Base-by-base conservation (phyloP, 1,140 invertebrate species). In the Galendromus occidentalis region DNA sequence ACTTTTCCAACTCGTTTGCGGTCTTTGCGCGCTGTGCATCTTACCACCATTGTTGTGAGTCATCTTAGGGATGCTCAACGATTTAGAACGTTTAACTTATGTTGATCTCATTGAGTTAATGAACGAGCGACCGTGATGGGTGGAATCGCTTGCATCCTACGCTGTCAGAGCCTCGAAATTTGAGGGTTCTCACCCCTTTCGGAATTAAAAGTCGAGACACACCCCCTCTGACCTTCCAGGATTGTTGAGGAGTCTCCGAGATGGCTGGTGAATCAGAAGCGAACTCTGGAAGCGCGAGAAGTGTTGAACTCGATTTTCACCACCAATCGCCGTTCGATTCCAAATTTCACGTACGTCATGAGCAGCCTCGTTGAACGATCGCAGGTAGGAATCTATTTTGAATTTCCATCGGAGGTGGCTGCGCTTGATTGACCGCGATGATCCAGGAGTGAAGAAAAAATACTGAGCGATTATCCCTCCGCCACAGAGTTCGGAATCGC, bases 181-280 rank as follows among this genome's bases (percentile, higher is more conserved):
- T 6, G 33, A 39, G 33, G 9, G 33, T 39, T 39, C 33, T 39
- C 33, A 39, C n/a, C n/a, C n/a, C n/a, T n/a, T n/a, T n/a, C n/a
- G n/a, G n/a, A n/a, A n/a, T n/a, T n/a, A n/a, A n/a, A n/a, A n/a
- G n/a, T n/a, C n/a, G n/a, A n/a, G n/a, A n/a, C n/a, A n/a, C n/a
- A n/a, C n/a, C n/a, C n/a, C n/a, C n/a, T n/a, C n/a, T 22, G 45
- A 47, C 7, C 9, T 22, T 59, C 33, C 51, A 59, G 51, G 12
- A 33, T 59, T 59, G 51, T 59, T 22, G 51, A 59, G 51, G 51
- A 59, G 51, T 59, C 51, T 59, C 51, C 51, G 25, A 25, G 51
- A 17, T 59, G 51, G 51, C 51, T 59, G 17, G 51, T 59, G 25
- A 59, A 25, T 33, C 51, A 59, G 20, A 59, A 59, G 20, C 12